Conservation (phyloP, 2,888 invertebrate species). For the Volucella zonaria region DNA sequence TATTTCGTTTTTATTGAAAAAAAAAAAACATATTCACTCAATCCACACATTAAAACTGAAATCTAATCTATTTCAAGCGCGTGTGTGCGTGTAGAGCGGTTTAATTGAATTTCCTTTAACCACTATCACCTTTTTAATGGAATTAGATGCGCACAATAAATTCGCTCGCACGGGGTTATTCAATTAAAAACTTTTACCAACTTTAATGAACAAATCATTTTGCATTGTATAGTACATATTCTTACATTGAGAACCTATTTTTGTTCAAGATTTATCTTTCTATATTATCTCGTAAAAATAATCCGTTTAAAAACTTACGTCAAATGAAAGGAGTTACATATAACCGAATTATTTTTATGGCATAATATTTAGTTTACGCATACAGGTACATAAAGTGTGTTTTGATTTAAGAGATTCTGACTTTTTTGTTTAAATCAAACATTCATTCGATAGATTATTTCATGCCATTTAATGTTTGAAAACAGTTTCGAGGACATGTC, state of each 20-base stretch:
- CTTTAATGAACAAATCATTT: slow-evolving; percentile 14
- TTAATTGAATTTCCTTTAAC: slow-evolving; percentile 67
- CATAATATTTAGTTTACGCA: too few relatives aligned
- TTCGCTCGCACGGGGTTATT: slow-evolving; percentile 39
- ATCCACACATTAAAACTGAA: slow-evolving; percentile 36
- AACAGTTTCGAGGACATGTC: too few relatives aligned
- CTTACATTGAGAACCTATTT: not conserved
- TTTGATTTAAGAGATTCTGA: too few relatives aligned
- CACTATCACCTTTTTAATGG: slow-evolving; percentile 62
- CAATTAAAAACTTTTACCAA: slow-evolving; percentile 59
- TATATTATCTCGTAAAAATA: not conserved
- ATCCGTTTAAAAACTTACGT: slow-evolving; percentile 16
- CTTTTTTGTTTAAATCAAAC: too few relatives aligned
- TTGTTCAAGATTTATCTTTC: not conserved
- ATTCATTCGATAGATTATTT: too few relatives aligned
- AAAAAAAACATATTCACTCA: slow-evolving; percentile 20
- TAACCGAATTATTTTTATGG: too few relatives aligned
- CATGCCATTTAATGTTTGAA: too few relatives aligned
- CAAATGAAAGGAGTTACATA: not conserved
- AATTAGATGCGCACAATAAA: slow-evolving; percentile 53
- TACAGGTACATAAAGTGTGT: too few relatives aligned
- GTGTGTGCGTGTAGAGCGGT: slow-evolving; percentile 39
- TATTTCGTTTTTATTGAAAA: slow-evolving; percentile 8
- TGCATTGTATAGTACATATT: not conserved
- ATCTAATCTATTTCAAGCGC: slow-evolving; percentile 52